A percentile compares a stretch with the other conserved stretches of the same genome.
Evolutionary conservation across 2,113 vertebrate genomes (phyloP).

Genomic region (Rafetus swinhoei): DNA sequence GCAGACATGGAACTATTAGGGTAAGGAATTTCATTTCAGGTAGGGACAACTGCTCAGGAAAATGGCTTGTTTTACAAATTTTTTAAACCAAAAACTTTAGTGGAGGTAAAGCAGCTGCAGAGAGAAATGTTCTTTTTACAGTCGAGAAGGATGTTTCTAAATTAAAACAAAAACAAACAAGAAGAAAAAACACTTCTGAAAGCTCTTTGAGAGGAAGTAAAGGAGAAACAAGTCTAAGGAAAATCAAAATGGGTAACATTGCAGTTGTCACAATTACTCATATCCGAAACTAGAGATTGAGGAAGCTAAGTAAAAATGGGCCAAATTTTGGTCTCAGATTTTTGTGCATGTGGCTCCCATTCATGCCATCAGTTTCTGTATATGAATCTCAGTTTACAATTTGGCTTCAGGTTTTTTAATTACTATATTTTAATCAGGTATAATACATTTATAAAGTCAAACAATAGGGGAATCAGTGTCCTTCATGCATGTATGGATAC

Average conservation of each 20-base stretch:
- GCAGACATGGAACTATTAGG: background rate
- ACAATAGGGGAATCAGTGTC: background rate
- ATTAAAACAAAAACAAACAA: conserved; percentile 61
- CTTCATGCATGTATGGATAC: background rate
- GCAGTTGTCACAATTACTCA: conserved; percentile 77
- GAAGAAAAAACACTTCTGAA: conserved; percentile 53
- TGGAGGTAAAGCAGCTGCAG: conserved; percentile 13
- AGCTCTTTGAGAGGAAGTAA: conserved; percentile 58
- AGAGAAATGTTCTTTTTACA: conserved; percentile 18
- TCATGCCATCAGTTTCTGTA: conserved; percentile 13
- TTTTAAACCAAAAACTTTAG: background rate
- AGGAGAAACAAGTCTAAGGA: conserved; percentile 72
- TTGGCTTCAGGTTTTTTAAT: background rate
- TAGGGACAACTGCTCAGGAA: background rate
- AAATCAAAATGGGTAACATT: conserved; percentile 64
- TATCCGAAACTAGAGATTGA: conserved; percentile 65
- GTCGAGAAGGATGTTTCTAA: conserved; percentile 55
- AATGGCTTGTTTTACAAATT: background rate
- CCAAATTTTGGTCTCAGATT: conserved; percentile 42
- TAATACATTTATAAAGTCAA: background rate
- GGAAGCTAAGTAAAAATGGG: conserved; percentile 72
- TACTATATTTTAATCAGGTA: background rate
- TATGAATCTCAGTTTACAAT: conserved; percentile 1
- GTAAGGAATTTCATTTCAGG: background rate
- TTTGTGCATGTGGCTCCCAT: background rate